phyloP scores from a whole-genome alignment of 2,888 invertebrate genomes.

The Tipula lateralis region DNA sequence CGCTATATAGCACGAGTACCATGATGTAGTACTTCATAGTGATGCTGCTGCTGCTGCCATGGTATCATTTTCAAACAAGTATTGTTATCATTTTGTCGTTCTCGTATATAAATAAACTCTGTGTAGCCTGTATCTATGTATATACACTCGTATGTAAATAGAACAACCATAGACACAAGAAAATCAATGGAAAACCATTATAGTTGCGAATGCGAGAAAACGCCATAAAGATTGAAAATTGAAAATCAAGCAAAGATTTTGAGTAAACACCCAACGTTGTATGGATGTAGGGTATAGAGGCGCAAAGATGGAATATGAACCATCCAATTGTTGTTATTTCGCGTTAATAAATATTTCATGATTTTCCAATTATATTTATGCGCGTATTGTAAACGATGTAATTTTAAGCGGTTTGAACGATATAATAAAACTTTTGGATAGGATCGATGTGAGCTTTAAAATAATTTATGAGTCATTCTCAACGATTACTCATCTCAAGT shows the following conservation, averaged over 20 bases:
- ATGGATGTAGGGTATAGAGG: neutral
- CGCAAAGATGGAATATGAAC: neutral
- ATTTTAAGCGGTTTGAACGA: too few species aligned
- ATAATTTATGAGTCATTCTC: too few species aligned
- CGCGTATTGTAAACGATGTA: too few species aligned
- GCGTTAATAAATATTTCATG: neutral
- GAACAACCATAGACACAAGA: too few species aligned
- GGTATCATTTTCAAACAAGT: neutral
- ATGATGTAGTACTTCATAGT: neutral
- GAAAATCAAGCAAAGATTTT: too few species aligned
- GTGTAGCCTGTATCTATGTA: too few species aligned
- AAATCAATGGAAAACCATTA: neutral
- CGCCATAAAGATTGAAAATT: too few species aligned
- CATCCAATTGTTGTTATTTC: neutral
- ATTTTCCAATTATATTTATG: too few species aligned
- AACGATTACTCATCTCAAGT: neutral
- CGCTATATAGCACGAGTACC: neutral
- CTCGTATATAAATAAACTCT: neutral
- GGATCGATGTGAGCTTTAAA: too few species aligned
- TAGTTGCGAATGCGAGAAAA: too few species aligned
- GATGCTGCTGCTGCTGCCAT: neutral
- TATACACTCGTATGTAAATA: too few species aligned
- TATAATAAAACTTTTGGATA: neutral
- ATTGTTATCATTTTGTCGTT: neutral
- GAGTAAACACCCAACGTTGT: neutral